Base-by-base conservation (phyloP, 2,113 vertebrate genomes). In the Nibea coibor region DNA sequence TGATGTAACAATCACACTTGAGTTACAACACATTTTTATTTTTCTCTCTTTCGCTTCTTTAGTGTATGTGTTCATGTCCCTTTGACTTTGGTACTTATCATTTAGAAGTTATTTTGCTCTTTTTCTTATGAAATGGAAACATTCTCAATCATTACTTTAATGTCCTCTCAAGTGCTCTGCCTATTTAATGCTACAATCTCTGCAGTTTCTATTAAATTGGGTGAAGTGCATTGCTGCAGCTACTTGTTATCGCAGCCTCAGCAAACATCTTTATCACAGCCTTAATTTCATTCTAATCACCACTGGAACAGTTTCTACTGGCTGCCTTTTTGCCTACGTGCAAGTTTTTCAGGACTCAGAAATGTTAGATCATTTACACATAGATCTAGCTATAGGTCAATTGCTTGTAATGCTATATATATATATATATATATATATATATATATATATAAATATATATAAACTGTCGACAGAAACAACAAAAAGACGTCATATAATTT, bases 401-500 rank as follows among this genome's bases (percentile, higher is more conserved):
- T 26, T 43, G 15, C 16, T 31, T 12, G 11, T 19, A 43, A 45
- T 9, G 17, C 3, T 58, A 43, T n/a, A 28, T 28, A 3, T 28
- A n/a, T n/a, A n/a, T n/a, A n/a, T n/a, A n/a, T n/a, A n/a, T n/a
- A n/a, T n/a, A n/a, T n/a, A n/a, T n/a, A n/a, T n/a, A n/a, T n/a
- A n/a, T n/a, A n/a, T n/a, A n/a, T n/a, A n/a, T n/a, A n/a, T n/a
- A n/a, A n/a, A 43, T n/a, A 28, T 28, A 3, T 28, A 65, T 9
- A 39, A 39, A 39, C 35, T 9, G 35, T 39, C 35, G 35, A 39
- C 35, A 39, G 8, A 39, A 14, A 63, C 51, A 69, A 69, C 45
- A 59, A 68, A 75, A 50, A 72, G 16, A 63, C 6, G 9, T 80
- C 16, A 50, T 74, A 81, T 81, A 7, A 83, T 86, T 94, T 91